Evolutionary conservation across 2,888 invertebrate species (phyloP).

Genomic region (Papilio gigon): DNA sequence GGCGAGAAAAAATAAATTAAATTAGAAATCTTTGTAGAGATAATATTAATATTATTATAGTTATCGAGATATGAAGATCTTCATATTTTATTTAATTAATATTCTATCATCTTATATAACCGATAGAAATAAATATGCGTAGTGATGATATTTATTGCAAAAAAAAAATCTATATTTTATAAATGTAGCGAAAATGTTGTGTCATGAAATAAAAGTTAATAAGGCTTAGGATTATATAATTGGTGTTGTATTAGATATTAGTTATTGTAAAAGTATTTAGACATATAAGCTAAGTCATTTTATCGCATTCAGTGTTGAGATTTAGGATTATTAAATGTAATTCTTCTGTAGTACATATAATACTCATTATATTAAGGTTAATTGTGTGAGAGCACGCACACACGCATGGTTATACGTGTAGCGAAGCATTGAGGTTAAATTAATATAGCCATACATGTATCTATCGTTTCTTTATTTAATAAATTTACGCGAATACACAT

Average conservation of each 20-base stretch:
- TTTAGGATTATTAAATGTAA: constrained; percentile 53
- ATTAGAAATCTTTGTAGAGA: constrained; percentile 5
- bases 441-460: constrained; percentile 21
- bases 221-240: constrained; percentile 40
- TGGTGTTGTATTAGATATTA: constrained; percentile 34
- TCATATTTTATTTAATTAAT: constrained; percentile 20
- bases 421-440: constrained; percentile 52
- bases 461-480: constrained; percentile 10
- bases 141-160: constrained; percentile 48
- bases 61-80: constrained; percentile 34
- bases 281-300: constrained; percentile 51
- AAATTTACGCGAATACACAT: constrained; percentile 21
- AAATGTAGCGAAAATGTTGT: constrained; percentile 49
- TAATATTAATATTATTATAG: background rate
- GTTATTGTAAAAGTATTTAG: constrained; percentile 46
- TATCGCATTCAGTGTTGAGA: constrained; percentile 73
- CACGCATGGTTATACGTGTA: constrained; percentile 56
- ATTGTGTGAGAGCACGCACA: constrained; percentile 64
- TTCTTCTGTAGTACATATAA: constrained; percentile 71
- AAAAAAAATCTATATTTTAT: constrained; percentile 51
- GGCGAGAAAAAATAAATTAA: constrained; percentile 59
- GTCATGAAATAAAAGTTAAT: constrained; percentile 60
- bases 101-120: constrained; percentile 17
- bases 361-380: constrained; percentile 73
- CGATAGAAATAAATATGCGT: constrained; percentile 20